These are phyloP conservation scores for Tapirus terrestris DNA, from an alignment of 2,113 vertebrate genomes.

Conservation along the genomic window DNA sequence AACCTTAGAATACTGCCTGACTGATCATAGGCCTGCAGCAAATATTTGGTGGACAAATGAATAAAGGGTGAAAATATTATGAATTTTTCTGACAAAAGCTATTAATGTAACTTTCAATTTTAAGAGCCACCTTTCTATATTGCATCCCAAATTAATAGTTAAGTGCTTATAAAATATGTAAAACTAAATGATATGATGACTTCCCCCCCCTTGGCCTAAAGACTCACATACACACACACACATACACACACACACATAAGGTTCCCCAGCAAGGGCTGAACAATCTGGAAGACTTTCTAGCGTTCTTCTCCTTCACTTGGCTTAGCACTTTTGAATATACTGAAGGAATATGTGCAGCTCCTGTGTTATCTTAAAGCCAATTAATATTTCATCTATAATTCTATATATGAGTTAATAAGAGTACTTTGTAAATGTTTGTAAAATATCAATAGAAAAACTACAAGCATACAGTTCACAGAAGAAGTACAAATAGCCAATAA, in stretches of 20 bases:
- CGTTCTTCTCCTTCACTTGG: not conserved
- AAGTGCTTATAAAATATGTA: not conserved
- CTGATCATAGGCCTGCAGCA: not conserved
- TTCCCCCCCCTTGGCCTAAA: not conserved
- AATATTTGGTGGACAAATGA: not conserved
- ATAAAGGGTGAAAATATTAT: conserved; percentile 2
- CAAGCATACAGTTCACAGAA: not conserved
- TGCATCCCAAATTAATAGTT: not conserved
- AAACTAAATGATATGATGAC: conserved; percentile 2
- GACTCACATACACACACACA: not conserved
- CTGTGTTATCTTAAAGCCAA: not conserved
- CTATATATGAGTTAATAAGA: not conserved
- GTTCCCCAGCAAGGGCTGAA: not conserved
- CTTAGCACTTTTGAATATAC: not conserved
- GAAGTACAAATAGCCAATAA: not conserved
- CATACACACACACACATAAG: not conserved
- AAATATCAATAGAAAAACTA: conserved; percentile 39
- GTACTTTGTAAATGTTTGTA: not conserved
- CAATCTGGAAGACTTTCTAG: not conserved
- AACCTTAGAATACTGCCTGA: not conserved
- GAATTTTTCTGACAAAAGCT: not conserved
- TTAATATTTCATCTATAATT: conserved; percentile 18
- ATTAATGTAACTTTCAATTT: conserved; percentile 12
- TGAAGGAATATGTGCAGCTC: not conserved
- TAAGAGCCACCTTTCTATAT: not conserved